Percentiles rank a stretch among this genome's conserved stretches.
These are phyloP conservation scores for Mesoclemmys tuberculata DNA, from an alignment of 2,113 vertebrate genomes.

Conservation along the genomic window DNA sequence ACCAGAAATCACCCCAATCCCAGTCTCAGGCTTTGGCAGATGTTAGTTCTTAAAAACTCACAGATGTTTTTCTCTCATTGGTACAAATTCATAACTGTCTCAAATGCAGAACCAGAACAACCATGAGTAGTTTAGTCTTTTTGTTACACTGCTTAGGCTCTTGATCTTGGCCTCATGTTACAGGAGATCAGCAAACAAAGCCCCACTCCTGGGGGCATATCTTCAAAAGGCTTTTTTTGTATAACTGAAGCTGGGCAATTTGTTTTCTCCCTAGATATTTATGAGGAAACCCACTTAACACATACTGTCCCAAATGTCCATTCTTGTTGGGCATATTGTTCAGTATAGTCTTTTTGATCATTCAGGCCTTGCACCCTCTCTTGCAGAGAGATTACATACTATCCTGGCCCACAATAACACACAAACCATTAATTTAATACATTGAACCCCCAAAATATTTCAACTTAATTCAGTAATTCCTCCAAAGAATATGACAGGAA, in stretches of 20 bases:
- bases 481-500: not conserved
- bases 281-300: not conserved
- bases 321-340: not conserved
- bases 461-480: not conserved
- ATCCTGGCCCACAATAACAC: not conserved
- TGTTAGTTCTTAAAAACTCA: not conserved
- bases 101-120: not conserved
- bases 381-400: not conserved
- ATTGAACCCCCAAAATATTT: not conserved
- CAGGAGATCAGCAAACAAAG: not conserved
- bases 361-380: not conserved
- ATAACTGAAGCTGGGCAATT: not conserved
- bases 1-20: too few relatives aligned
- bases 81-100: not conserved
- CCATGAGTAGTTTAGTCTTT: not conserved
- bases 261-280: not conserved
- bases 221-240: not conserved
- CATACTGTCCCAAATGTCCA: not conserved
- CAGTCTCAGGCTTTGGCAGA: not conserved
- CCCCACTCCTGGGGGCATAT: too few relatives aligned
- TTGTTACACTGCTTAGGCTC: not conserved
- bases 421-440: not conserved
- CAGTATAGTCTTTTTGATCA: not conserved
- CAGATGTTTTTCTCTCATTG: not conserved
- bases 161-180: not conserved